phyloP scores from a whole-genome alignment of 2,113 vertebrate species.

The Scytalopus superciliaris region DNA sequence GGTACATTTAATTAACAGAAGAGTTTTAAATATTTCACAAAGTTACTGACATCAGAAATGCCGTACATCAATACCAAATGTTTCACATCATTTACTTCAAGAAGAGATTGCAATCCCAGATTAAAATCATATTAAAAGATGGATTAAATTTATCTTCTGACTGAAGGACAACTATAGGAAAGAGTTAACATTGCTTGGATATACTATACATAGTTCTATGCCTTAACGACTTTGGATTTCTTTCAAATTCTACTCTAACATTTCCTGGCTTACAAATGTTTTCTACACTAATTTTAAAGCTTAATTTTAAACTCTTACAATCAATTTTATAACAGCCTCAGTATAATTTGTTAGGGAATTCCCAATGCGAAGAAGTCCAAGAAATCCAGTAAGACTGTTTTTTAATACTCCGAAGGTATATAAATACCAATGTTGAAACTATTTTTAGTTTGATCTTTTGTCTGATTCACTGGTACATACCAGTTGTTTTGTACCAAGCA shows the following conservation, averaged over 20 bases:
- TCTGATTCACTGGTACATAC: constrained; percentile 1
- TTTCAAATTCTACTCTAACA: neutral
- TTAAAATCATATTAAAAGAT: neutral
- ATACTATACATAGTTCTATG: neutral
- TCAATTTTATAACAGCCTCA: neutral
- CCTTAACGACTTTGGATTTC: constrained; percentile 19
- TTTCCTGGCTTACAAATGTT: constrained; percentile 8
- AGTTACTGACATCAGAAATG: neutral
- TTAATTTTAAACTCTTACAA: constrained; percentile 6
- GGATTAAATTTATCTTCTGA: neutral
- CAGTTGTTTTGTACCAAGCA: neutral
- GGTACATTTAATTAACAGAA: neutral
- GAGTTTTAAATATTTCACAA: neutral
- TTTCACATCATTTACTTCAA: neutral
- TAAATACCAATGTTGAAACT: constrained; percentile 1
- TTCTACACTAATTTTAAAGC: neutral
- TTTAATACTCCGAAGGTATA: neutral
- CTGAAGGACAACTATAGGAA: neutral
- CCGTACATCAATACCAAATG: neutral
- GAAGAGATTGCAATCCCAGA: neutral
- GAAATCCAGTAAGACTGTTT: neutral
- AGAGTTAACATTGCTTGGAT: constrained; percentile 10
- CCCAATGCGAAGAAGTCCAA: neutral
- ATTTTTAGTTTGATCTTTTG: constrained; percentile 46
- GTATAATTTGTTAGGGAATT: neutral